These are phyloP conservation scores for Theretra japonica DNA, from an alignment of 2,888 invertebrate species.

Conservation along the genomic window DNA sequence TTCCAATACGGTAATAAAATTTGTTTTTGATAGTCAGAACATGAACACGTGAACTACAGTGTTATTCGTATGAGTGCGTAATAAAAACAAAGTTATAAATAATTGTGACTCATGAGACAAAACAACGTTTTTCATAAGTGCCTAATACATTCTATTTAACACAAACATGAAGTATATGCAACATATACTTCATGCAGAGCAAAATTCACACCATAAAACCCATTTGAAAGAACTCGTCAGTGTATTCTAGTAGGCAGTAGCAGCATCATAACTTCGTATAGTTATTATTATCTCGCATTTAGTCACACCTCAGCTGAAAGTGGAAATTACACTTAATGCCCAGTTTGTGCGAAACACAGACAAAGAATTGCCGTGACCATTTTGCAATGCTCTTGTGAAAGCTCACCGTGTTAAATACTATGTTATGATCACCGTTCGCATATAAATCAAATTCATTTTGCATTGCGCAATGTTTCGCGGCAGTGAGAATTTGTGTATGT, in stretches of 20 bases:
- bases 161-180: no score
- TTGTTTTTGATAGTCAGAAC: no score
- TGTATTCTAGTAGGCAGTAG: background rate
- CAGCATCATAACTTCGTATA: background rate
- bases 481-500: conserved; percentile 23
- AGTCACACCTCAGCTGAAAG: conserved; percentile 19
- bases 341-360: conserved; percentile 20
- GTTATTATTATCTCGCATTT: conserved; percentile 25
- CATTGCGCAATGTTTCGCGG: conserved; percentile 26
- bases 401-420: conserved; percentile 23
- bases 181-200: background rate
- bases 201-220: background rate
- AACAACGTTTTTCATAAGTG: no score
- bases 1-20: no score
- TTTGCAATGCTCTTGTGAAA: conserved; percentile 28
- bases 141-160: background rate
- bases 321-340: conserved; percentile 22
- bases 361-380: conserved; percentile 28
- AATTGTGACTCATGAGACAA: no score
- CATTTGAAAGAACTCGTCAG: background rate
- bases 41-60: no score
- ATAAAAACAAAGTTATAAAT: no score
- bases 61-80: no score
- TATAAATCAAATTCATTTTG: conserved; percentile 30
- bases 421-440: conserved; percentile 30